Base-by-base conservation (phyloP, 2,888 invertebrate species). In the Ormyrus labotus region DNA sequence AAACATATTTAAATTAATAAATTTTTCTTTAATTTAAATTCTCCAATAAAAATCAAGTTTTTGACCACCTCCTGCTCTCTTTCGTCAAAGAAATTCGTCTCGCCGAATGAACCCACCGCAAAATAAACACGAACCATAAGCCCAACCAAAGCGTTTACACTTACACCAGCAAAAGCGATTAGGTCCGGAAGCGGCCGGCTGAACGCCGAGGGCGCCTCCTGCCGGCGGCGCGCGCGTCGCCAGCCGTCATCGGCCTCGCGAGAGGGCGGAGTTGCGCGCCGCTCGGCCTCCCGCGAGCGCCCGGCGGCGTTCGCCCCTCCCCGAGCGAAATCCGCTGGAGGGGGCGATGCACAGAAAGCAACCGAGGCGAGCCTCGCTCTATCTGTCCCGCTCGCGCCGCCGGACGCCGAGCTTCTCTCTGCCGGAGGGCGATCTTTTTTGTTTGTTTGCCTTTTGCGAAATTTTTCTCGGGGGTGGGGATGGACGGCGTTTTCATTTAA, bases 131-230 rank as follows among this genome's bases (percentile, higher is more conserved):
- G 50, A 19, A 34, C 34, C 34, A 34, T 34, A 34, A 34, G 34
- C 34, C 34, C 34, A 34, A 2, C 34, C 34, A 4, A 34, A 4
- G 34, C 34, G 34, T 34, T 34, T 34, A 34, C 34, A 34, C 34
- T 34, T 34, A 10, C 10, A 69, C 55, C 11, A 71, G 51, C 19
- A 13, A 47, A 45, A 47, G 55, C 53, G 63, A 9, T 48, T 64
- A 74, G 53, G 70, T 80, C 51, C 70, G 74, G 58, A 80, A 80
- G 61, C 47, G 70, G 58, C 67, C 63, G 67, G 60, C 10, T 45
- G 11, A 45, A 45, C 65, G 75, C 34, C 74, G 72, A 47, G 47
- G 77, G 77, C 77, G 81, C 81, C 81, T 70, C 73, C 81, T 81
- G 69, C 6, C 77, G 65, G 81, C 50, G 73, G n/a, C 7, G 34